A percentile compares a stretch with the other conserved stretches of the same genome.
Evolutionary conservation across 2,797 vertebrate genomes (phyloP).

Genomic region (Acipenser transmontanus): DNA sequence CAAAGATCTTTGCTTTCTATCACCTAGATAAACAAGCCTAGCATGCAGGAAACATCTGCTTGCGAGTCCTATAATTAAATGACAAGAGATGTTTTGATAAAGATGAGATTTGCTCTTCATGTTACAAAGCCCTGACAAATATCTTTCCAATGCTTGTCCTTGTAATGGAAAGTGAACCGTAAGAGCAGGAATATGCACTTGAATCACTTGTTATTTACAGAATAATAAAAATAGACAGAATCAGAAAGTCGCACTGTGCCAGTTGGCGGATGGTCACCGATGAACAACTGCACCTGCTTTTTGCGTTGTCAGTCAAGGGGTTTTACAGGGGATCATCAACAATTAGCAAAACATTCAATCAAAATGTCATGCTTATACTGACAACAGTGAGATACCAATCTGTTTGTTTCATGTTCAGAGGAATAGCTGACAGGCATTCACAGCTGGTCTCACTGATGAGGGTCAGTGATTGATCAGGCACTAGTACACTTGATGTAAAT

Average conservation of each 20-base stretch:
- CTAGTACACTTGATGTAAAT: too few species aligned
- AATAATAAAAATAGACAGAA: background rate
- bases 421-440: too few species aligned
- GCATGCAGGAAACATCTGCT: conserved; percentile 22
- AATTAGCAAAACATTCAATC: background rate
- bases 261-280: background rate
- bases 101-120: too few species aligned
- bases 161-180: too few species aligned
- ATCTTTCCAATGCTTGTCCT: too few species aligned
- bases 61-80: conserved; percentile 33
- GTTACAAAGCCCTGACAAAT: too few species aligned
- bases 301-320: background rate
- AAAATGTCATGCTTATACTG: background rate
- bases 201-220: too few species aligned
- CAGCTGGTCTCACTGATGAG: too few species aligned
- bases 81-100: conserved; percentile 26
- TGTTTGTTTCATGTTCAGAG: too few species aligned
- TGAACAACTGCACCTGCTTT: conserved; percentile 7
- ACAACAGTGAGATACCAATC: background rate
- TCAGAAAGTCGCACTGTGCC: background rate
- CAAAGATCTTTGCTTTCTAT: background rate
- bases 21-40: conserved; percentile 17
- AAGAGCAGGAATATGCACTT: too few species aligned
- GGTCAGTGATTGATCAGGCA: too few species aligned
- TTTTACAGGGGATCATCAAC: background rate